phyloP scores from a whole-genome alignment of 2,113 vertebrate genomes.

The Saguinus imperator region DNA sequence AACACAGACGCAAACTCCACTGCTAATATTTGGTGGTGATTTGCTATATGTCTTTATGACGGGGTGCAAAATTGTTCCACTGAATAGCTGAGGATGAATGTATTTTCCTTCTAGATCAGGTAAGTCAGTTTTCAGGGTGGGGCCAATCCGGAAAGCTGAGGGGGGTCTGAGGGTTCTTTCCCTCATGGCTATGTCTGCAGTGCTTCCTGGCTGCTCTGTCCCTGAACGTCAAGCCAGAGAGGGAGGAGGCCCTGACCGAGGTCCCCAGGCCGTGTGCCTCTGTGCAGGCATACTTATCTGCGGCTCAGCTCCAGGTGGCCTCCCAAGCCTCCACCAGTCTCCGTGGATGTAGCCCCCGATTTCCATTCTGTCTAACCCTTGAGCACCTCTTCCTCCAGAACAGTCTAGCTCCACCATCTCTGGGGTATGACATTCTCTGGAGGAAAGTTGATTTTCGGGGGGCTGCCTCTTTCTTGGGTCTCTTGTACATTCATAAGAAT shows the following conservation, averaged over 20 bases:
- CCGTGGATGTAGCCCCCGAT: neutral
- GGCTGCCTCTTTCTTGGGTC: neutral
- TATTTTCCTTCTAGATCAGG: neutral
- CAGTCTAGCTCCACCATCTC: neutral
- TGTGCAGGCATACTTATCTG: accelerated
- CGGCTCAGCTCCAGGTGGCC: neutral
- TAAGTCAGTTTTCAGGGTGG: neutral
- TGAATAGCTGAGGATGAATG: neutral
- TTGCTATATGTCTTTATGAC: neutral
- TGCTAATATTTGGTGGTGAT: neutral
- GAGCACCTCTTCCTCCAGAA: neutral
- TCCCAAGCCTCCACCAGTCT: neutral
- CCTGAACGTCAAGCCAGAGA: neutral
- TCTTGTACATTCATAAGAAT: neutral
- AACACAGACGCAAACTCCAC: too few species aligned
- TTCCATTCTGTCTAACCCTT: neutral
- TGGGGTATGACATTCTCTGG: neutral
- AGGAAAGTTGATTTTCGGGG: neutral
- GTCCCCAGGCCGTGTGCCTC: neutral
- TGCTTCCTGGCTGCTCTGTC: neutral
- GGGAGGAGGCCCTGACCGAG: neutral
- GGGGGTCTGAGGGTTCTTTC: neutral
- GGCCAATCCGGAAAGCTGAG: neutral
- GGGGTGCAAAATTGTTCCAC: neutral
- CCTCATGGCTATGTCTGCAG: neutral